These are phyloP conservation scores for Cryptosula pallasiana DNA, from an alignment of 2,888 invertebrate species.

Conservation along the genomic window DNA sequence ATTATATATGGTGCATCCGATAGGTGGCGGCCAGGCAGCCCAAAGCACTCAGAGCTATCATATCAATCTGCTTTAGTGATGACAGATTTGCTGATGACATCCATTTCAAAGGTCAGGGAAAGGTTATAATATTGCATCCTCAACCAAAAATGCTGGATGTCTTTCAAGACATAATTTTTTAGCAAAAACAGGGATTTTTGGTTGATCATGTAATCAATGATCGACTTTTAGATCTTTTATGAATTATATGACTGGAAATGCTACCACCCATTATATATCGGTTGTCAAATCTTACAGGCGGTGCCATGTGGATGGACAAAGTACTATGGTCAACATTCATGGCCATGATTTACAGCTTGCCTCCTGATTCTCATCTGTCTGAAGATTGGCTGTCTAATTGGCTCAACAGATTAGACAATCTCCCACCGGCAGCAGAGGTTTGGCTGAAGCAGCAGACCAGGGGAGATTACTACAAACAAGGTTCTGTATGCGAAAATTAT, in stretches of 20 bases:
- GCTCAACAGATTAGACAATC: constrained; percentile 25
- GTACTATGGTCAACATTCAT: constrained; percentile 29
- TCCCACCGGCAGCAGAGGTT: background rate
- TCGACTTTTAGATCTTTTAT: too few relatives aligned
- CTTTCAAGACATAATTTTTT: too few relatives aligned
- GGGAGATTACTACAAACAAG: constrained; percentile 31
- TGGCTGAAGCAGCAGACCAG: constrained; percentile 29
- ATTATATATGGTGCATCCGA: too few relatives aligned
- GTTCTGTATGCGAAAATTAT: constrained; percentile 29
- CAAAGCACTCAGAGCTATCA: constrained; percentile 29
- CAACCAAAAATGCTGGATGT: too few relatives aligned
- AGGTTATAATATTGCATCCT: too few relatives aligned
- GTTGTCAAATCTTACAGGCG: constrained; percentile 27
- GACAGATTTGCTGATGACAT: constrained; percentile 32
- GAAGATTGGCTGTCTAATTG: constrained; percentile 25
- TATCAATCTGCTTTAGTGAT: constrained; percentile 30
- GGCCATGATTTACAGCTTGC: constrained; percentile 28
- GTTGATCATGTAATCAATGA: too few relatives aligned
- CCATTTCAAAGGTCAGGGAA: constrained; percentile 29
- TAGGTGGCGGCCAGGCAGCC: constrained; percentile 29
- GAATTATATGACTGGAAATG: too few relatives aligned
- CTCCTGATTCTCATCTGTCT: constrained; percentile 28
- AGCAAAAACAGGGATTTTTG: too few relatives aligned
- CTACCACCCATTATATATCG: too few relatives aligned
- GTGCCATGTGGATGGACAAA: constrained; percentile 28